Conservation (phyloP, 2,113 vertebrate genomes). For the Laterallus jamaicensis region DNA sequence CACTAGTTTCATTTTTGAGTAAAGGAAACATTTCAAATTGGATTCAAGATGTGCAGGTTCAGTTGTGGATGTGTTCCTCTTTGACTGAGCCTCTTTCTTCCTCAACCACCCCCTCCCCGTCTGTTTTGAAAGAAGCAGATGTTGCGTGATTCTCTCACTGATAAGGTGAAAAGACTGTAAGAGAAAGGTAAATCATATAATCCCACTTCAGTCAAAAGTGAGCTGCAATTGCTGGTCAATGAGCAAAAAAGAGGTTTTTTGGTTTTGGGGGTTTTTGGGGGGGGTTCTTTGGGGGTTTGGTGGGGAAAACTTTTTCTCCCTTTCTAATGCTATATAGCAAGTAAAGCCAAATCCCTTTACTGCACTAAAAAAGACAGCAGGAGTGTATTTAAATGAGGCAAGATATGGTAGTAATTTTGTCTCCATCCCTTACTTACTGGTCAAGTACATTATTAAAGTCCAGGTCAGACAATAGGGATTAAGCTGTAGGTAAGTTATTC, state of each 20-base stretch:
- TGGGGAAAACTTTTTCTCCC: background rate
- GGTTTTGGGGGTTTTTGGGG: too few species aligned
- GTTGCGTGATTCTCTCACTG: background rate
- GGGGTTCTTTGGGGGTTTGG: background rate
- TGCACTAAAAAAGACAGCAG: background rate
- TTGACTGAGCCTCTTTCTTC: background rate
- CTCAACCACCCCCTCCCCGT: accelerated
- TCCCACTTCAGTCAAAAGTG: background rate
- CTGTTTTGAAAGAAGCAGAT: background rate
- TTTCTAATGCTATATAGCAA: background rate
- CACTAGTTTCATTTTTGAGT: background rate
- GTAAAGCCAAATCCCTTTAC: background rate
- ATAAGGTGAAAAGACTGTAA: background rate
- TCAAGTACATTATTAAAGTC: background rate
- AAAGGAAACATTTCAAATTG: background rate
- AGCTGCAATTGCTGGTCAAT: background rate
- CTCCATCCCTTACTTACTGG: background rate
- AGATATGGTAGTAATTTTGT: background rate
- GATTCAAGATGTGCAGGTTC: background rate
- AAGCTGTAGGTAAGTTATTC: background rate
- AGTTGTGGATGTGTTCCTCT: background rate
- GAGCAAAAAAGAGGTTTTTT: background rate
- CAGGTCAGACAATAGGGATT: background rate
- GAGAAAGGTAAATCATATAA: background rate
- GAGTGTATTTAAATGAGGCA: background rate